A percentile compares a stretch with the other conserved stretches of the same genome.
phyloP scores from a whole-genome alignment of 2,888 invertebrate genomes.

The Xestia xanthographa region DNA sequence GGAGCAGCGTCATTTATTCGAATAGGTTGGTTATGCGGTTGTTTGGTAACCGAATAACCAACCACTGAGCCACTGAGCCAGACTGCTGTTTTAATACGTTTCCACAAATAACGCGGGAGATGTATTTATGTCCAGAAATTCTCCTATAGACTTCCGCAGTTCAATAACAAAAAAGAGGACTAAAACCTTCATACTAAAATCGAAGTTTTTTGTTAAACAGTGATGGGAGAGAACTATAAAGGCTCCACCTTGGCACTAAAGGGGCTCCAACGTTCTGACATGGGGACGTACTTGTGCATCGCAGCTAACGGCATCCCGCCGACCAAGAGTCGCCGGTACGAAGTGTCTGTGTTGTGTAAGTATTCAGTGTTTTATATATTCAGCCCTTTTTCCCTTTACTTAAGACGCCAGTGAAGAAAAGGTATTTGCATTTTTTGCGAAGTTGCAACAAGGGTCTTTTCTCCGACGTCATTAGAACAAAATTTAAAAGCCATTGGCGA shows the following conservation, averaged over 20 bases:
- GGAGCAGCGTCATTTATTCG: background rate
- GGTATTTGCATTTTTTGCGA: conserved; percentile 43
- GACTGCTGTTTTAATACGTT: background rate
- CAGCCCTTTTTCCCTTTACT: conserved; percentile 9
- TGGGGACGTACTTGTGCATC: conserved; percentile 96
- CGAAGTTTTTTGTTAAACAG: conserved; percentile 84
- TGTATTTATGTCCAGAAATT: background rate
- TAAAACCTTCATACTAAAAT: background rate
- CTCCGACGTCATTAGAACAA: conserved; percentile 27
- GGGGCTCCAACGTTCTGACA: conserved; percentile 94
- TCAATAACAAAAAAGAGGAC: background rate
- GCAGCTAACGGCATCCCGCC: conserved; percentile 96
- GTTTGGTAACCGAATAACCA: background rate
- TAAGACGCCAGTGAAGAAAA: conserved; percentile 9
- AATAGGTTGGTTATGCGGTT: background rate
- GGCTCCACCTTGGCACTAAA: conserved; percentile 93
- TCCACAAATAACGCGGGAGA: background rate
- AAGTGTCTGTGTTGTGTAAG: conserved; percentile 95
- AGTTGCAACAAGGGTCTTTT: conserved; percentile 39
- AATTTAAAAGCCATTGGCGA: conserved; percentile 43
- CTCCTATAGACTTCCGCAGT: background rate
- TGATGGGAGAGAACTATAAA: conserved; percentile 91
- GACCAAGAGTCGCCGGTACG: conserved; percentile 95
- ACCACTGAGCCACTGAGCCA: background rate
- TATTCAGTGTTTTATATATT: conserved; percentile 69